Evolutionary conservation across 2,113 vertebrate species (phyloP), one percentile per base, ranked within the genome.

Genomic region (Athene noctua): DNA sequence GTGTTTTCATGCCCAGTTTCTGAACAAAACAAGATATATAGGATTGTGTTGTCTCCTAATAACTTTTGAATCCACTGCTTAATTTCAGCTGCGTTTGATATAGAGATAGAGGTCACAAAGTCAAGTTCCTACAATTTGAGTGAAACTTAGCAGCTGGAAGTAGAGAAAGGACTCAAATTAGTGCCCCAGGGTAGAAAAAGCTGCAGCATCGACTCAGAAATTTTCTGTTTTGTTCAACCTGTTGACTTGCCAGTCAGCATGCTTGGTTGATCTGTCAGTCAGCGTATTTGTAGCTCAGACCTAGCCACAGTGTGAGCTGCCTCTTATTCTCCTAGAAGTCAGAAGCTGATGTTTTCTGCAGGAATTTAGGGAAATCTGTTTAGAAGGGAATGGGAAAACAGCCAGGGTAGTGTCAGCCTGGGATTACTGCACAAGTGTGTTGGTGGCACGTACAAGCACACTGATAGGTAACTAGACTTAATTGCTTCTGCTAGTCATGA

Each of bases 121-220:
- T 84, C 77, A 91, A 85, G 77, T 87, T 96, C 92, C 93, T 94
- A 38, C 40, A 67, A 36, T 80, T 88, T 90, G 78, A 80, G 49
- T 91, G 74, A 96, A 94, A 91, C 44, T 90, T 79, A 72, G 70
- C 73, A 90, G 80, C 81, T 94, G 57, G 40, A 61, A 81, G 32
- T 74, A 85, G 83, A 95, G 26, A 96, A 86, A 13, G 16, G 77
- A 78, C 77, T 92, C n/a, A 84, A 23, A 78, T 88, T 63, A 62
- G 59, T 91, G 68, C 32, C 80, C 26, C n/a, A 0, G 0, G 68
- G 80, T 63, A 87, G 80, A 92, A 92, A 89, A 89, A 87, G 21
- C 61, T 92, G 73, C 61, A 96, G n/a, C 55, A 36, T 0, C 2
- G 46, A 38, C 75, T 92, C 22, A 66, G 75, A 94, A 77, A 73